A percentile compares a stretch with the other conserved stretches of the same genome.
phyloP scores from a whole-genome alignment of 2,797 vertebrate genomes.

The Onychomys arenicola region DNA sequence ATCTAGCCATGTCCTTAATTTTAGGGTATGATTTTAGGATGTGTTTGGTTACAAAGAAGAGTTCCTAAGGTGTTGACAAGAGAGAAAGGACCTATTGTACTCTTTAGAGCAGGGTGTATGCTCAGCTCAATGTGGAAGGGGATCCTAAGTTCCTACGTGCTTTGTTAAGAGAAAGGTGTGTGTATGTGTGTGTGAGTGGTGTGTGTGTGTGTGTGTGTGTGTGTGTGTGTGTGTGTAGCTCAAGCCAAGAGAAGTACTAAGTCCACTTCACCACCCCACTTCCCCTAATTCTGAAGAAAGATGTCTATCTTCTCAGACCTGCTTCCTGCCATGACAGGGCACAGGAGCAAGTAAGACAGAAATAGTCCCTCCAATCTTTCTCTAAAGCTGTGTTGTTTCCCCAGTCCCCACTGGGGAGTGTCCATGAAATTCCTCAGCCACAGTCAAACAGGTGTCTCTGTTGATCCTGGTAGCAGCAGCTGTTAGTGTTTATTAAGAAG shows the following conservation, averaged over 20 bases:
- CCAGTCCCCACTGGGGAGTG: background rate
- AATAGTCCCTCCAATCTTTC: background rate
- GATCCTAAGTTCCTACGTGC: background rate
- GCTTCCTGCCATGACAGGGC: background rate
- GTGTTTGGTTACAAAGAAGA: background rate
- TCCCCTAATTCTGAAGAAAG: background rate
- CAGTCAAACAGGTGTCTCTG: background rate
- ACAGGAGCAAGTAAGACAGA: background rate
- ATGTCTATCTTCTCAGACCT: background rate
- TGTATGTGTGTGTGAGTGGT: too few relatives aligned
- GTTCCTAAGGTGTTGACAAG: background rate
- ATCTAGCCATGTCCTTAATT: background rate
- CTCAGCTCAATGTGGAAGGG: background rate
- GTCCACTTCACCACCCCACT: background rate
- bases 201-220: background rate
- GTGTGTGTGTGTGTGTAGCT: background rate
- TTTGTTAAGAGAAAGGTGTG: background rate
- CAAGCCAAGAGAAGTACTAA: background rate
- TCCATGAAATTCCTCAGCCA: background rate
- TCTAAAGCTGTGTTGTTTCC: background rate
- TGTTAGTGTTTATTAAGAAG: background rate
- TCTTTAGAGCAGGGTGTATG: background rate
- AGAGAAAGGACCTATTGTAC: background rate
- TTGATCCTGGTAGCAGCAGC: background rate
- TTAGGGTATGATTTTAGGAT: background rate